Evolutionary conservation across 1,140 invertebrate genomes (phyloP).

Genomic region (Neotoxoptera formosana): DNA sequence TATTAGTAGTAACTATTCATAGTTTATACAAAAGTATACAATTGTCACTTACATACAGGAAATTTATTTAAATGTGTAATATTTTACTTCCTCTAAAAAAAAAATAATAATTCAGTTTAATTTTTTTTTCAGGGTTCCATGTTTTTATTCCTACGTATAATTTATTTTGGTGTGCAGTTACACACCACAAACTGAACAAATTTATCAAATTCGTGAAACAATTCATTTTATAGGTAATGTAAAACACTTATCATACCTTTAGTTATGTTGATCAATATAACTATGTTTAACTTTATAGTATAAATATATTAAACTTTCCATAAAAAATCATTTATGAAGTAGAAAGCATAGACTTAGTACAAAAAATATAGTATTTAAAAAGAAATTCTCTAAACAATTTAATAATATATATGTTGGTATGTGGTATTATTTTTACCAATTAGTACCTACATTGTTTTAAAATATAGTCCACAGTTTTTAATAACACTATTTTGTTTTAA

Average conservation of each 20-base stretch:
- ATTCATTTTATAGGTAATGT: background rate
- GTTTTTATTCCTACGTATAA: background rate
- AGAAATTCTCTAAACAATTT: background rate
- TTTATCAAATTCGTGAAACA: background rate
- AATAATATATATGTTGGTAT: no score
- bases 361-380: background rate
- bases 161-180: background rate
- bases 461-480: background rate
- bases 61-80: background rate
- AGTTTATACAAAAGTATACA: no score
- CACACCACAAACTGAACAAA: background rate
- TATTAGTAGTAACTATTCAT: no score
- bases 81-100: background rate
- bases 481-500: background rate
- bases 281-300: background rate
- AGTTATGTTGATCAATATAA: background rate
- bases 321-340: background rate
- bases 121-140: background rate
- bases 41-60: no score
- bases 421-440: no score
- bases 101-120: background rate
- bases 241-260: background rate
- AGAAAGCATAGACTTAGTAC: background rate
- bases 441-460: background rate
- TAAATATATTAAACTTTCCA: background rate